phyloP scores from a whole-genome alignment of 2,797 vertebrate genomes.

The Characodon lateralis region DNA sequence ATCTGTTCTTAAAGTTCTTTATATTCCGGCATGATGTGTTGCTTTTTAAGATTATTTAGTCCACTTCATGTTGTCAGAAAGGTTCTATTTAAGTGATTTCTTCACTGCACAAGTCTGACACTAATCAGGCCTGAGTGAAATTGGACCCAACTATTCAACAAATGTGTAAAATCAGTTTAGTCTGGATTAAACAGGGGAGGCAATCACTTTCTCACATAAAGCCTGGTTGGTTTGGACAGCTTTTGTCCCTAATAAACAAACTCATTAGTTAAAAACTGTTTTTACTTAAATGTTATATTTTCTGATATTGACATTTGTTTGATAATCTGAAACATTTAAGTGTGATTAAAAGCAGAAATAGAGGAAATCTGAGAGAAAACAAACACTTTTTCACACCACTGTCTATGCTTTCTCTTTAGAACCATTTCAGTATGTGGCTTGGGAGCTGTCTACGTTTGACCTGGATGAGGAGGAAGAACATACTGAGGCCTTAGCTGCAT shows the following conservation, averaged over 20 bases:
- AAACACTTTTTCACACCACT: neutral
- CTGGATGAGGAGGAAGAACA: conserved; percentile 87
- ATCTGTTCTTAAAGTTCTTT: neutral
- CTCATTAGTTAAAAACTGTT: neutral
- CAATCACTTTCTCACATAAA: neutral
- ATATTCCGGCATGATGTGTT: neutral
- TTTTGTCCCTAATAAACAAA: neutral
- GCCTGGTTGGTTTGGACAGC: neutral
- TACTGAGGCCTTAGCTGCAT: conserved; percentile 73
- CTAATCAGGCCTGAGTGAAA: neutral
- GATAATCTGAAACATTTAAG: neutral
- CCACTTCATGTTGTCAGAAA: no score
- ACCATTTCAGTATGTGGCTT: conserved; percentile 81
- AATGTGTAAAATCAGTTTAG: neutral
- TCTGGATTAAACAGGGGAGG: neutral
- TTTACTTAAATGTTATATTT: neutral
- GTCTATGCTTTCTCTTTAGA: conserved; percentile 63
- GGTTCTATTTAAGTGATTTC: neutral
- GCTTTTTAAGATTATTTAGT: neutral
- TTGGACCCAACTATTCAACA: neutral
- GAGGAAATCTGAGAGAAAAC: neutral
- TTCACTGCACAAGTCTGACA: neutral
- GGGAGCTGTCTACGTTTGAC: conserved; percentile 82
- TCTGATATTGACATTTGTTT: neutral
- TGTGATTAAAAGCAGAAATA: neutral